Evolutionary conservation across 2,888 invertebrate species (phyloP).

Genomic region (Caenorhabditis uteleia): DNA sequence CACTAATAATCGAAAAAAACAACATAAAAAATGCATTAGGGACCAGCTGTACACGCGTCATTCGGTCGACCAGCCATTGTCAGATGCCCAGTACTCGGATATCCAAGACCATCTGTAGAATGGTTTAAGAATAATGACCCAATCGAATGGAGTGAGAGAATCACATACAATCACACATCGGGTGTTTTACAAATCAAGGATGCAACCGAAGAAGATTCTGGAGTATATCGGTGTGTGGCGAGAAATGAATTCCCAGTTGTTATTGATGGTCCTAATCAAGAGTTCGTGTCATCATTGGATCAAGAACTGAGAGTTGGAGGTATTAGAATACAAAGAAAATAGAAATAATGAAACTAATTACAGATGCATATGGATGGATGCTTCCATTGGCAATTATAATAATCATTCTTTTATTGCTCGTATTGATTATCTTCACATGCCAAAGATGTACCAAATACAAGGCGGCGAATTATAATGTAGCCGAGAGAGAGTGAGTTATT

Average conservation of each 20-base stretch:
- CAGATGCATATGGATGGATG: slow-evolving; percentile 58
- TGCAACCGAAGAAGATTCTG: slow-evolving; percentile 44
- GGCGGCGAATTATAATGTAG: slow-evolving; percentile 61
- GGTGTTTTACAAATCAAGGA: slow-evolving; percentile 30
- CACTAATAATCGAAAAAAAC: neutral
- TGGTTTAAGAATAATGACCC: slow-evolving; percentile 58
- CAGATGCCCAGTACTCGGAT: slow-evolving; percentile 56
- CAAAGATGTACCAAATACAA: slow-evolving; percentile 51
- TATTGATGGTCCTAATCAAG: slow-evolving; percentile 43
- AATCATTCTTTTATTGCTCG: slow-evolving; percentile 59
- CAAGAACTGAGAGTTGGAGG: slow-evolving; percentile 38
- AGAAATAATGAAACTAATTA: slow-evolving; percentile 1
- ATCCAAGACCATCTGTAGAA: slow-evolving; percentile 50
- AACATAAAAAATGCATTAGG: neutral
- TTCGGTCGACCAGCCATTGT: slow-evolving; percentile 39
- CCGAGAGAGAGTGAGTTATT: slow-evolving; percentile 53
- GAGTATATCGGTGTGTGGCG: slow-evolving; percentile 57
- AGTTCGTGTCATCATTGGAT: slow-evolving; percentile 36
- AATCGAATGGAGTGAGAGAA: slow-evolving; percentile 41
- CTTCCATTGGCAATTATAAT: slow-evolving; percentile 62
- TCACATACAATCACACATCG: slow-evolving; percentile 8
- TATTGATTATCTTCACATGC: slow-evolving; percentile 60
- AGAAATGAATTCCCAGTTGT: slow-evolving; percentile 50
- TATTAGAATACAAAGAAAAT: slow-evolving; percentile 8
- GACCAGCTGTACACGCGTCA: slow-evolving; percentile 8